These are phyloP conservation scores for Meteorus cinctellus DNA, from an alignment of 2,888 invertebrate species.

Conservation along the genomic window DNA sequence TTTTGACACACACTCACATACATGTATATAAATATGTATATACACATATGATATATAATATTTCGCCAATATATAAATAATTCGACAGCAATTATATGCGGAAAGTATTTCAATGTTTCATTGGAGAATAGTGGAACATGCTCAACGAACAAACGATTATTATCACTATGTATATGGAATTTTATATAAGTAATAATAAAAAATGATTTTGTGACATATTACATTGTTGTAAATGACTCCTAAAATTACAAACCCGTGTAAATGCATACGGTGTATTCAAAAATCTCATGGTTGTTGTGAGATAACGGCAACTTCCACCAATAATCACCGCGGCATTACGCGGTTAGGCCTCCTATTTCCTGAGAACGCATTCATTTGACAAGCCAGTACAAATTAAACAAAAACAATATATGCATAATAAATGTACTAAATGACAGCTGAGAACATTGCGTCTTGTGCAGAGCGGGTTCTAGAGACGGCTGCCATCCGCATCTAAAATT, in stretches of 20 bases:
- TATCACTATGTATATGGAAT: slow-evolving; percentile 13
- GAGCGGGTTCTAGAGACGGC: slow-evolving; percentile 30
- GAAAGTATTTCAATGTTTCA: neutral
- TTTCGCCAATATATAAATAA: slow-evolving; percentile 2
- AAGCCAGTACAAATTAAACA: slow-evolving; percentile 33
- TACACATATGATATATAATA: neutral
- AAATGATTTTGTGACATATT: neutral
- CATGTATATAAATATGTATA: neutral
- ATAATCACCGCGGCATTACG: slow-evolving; percentile 27
- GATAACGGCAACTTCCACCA: slow-evolving; percentile 27
- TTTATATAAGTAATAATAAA: slow-evolving; percentile 16
- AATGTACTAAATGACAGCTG: slow-evolving; percentile 19
- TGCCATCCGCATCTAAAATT: slow-evolving; percentile 36
- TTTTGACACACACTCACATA: neutral
- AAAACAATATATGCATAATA: slow-evolving; percentile 30
- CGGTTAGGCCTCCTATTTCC: slow-evolving; percentile 33
- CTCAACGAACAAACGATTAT: slow-evolving; percentile 1
- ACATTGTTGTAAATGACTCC: slow-evolving; percentile 1
- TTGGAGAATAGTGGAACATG: slow-evolving; percentile 4
- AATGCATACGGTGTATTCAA: slow-evolving; percentile 9
- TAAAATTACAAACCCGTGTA: slow-evolving; percentile 21
- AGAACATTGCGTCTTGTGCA: slow-evolving; percentile 15
- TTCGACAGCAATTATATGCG: neutral
- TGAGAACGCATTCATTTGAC: slow-evolving; percentile 42
- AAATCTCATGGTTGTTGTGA: neutral